Evolutionary conservation across 2,797 vertebrate species (phyloP).

Genomic region (Triplophysa bombifrons): DNA sequence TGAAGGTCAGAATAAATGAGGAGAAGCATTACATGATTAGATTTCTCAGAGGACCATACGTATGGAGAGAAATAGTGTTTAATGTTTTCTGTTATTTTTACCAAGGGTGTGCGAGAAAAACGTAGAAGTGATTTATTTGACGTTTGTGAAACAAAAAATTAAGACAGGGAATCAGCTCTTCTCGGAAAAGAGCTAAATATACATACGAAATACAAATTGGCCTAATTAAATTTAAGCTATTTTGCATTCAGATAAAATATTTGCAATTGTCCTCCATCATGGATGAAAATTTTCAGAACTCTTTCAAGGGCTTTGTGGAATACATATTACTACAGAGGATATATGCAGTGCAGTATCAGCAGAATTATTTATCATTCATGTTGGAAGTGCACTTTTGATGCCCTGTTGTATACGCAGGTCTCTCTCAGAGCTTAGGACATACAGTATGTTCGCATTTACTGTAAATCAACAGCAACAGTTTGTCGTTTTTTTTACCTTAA

Average conservation of each 20-base stretch:
- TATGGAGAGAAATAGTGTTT: not conserved
- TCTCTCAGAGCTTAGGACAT: no score
- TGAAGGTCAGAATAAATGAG: slow-evolving; percentile 1
- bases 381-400: not conserved
- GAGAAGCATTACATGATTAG: not conserved
- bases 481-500: no score
- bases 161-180: not conserved
- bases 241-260: not conserved
- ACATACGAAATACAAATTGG: not conserved
- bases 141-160: not conserved
- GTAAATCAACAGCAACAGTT: no score
- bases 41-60: not conserved
- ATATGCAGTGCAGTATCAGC: no score
- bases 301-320: no score
- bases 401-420: no score
- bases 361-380: no score
- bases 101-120: not conserved
- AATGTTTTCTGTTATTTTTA: not conserved
- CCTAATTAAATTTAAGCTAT: not conserved
- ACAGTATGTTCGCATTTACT: no score
- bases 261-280: not conserved
- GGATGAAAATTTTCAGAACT: not conserved
- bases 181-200: not conserved
- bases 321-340: no score
- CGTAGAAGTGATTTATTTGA: not conserved